These are phyloP conservation scores for Xenopus tropicalis DNA, from an alignment of 2,113 vertebrate species.

Conservation along the genomic window UCB_Xtro_10.0 CM004443.2:118829501-118830000, in stretches of 20 bases:
- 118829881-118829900: background rate
- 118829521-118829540: slow-evolving; percentile 1
- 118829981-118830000: slow-evolving; percentile 5
- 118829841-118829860: background rate
- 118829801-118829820: slow-evolving; percentile 10
- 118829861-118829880: background rate
- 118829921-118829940: slow-evolving; percentile 24
- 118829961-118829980: background rate
- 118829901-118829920: slow-evolving; percentile 32
- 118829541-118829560: background rate
- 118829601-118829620: slow-evolving; percentile 3
- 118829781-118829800: slow-evolving; percentile 24
- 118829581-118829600: background rate
- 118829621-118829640: slow-evolving; percentile 15
- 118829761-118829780: background rate
- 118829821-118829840: slow-evolving; percentile 19
- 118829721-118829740: background rate
- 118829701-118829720: background rate
- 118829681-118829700: slow-evolving; percentile 7
- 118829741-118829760: background rate
- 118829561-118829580: background rate
- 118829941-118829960: slow-evolving; percentile 1
- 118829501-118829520: background rate
- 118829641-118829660: slow-evolving; percentile 22
- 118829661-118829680: slow-evolving; percentile 28